These are phyloP conservation scores for Picathartes gymnocephalus DNA, from an alignment of 2,113 vertebrate species.

Conservation along the genomic window DNA sequence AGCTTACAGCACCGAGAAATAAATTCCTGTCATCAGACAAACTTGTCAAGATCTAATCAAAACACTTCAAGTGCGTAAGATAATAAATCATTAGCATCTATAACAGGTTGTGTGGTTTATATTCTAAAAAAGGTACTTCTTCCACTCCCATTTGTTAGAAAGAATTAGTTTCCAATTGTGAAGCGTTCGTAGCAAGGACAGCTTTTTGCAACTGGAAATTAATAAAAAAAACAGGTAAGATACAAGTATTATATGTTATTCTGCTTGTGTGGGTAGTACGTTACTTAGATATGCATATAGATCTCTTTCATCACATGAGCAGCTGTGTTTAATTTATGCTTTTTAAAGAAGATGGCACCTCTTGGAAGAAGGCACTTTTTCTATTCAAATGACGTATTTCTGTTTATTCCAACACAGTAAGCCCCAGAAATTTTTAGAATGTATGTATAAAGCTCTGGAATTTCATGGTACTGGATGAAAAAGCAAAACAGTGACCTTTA, in stretches of 20 bases:
- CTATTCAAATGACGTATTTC: fast-evolving
- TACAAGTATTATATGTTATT: not conserved
- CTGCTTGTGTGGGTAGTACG: not conserved
- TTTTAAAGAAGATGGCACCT: not conserved
- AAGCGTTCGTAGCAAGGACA: not conserved
- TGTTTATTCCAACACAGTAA: not conserved
- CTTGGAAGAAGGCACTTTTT: not conserved
- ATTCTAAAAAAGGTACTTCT: slow-evolving; percentile 33
- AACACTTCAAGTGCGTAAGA: slow-evolving; percentile 57
- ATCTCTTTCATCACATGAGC: not conserved
- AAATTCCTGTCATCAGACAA: slow-evolving; percentile 42
- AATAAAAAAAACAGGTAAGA: not conserved
- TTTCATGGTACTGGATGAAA: not conserved
- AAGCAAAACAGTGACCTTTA: not conserved
- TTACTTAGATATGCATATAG: not conserved
- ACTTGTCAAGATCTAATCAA: slow-evolving; percentile 60
- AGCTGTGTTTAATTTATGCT: not conserved
- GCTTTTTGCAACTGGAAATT: not conserved
- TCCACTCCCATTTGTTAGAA: not conserved
- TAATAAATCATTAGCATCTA: slow-evolving; percentile 60
- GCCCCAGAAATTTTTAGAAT: not conserved
- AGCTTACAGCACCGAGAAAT: slow-evolving; percentile 40
- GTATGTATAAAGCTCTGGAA: not conserved
- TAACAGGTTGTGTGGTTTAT: slow-evolving; percentile 38
- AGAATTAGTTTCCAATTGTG: not conserved